Evolutionary conservation across 2,113 vertebrate species (phyloP), one percentile per base, ranked within the genome.

Genomic region (Cyanoramphus novaezelandiae): DNA sequence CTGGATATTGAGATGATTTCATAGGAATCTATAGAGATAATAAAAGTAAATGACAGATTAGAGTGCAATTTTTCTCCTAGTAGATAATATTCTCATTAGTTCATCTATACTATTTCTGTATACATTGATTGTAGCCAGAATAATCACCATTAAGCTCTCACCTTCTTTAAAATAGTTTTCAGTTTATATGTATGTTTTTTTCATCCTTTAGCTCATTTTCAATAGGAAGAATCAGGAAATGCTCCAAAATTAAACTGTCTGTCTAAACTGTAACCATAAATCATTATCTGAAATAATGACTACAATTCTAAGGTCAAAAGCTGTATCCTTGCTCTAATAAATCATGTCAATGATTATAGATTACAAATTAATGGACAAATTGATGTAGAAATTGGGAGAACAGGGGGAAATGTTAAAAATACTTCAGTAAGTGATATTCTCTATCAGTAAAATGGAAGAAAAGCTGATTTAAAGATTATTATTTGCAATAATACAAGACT

Each of bases 251-350:
- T 57, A 80, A 95, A 82, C 65, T 86, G 2, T 84, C 78, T 93
- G 46, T 94, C 76, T 81, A 92, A 96, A 92, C 64, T 90, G 55
- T 75, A 92, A 71, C 92, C 57, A 80, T 92, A 97, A 96, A 92
- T 96, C 88, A 90, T 91, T 90, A 89, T 92, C 52, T 92, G 82
- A 88, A 95, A 67, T 95, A 96, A 96, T 70, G n/a, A 67, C 75
- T 95, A 57, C 92, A 85, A 95, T 94, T 95, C 96, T 96, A 93
- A 90, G 93, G 92, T 95, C 94, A 97, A 94, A 89, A 95, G 70
- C 83, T 88, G 80, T 76, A 93, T 93, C 70, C 93, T 82, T 77
- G 57, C n/a, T 92, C 37, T 80, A 96, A 91, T 96, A 67, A 50
- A 70, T 96, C 90, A 94, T 70, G 88, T 82, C 93, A 94, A 24